phyloP scores from a whole-genome alignment of 2,797 vertebrate genomes.

The Bufotes viridis region DNA sequence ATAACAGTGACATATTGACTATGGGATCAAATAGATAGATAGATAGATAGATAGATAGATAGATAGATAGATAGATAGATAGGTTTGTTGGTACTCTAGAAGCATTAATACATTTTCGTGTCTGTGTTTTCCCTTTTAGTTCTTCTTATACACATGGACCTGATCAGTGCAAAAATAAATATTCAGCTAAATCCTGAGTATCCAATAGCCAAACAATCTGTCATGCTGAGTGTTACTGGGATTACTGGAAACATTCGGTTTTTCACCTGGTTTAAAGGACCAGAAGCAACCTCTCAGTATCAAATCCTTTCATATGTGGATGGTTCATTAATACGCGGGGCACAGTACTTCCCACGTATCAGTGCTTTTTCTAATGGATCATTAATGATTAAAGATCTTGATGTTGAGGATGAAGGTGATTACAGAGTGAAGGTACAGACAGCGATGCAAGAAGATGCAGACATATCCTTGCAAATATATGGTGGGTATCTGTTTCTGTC shows the following conservation, averaged over 20 bases:
- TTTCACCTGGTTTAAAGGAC: constrained; percentile 47
- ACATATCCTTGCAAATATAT: background rate
- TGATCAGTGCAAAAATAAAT: constrained; percentile 11
- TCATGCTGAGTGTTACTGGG: constrained; percentile 34
- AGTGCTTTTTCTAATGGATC: constrained; percentile 32
- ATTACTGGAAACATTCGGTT: background rate
- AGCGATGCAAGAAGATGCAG: background rate
- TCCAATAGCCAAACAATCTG: constrained; percentile 24
- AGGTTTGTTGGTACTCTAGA: background rate
- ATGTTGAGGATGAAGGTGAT: background rate
- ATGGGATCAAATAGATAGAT: too few species aligned
- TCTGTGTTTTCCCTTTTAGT: constrained; percentile 21
- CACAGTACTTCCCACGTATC: background rate
- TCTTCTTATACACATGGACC: constrained; percentile 11
- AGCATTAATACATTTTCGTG: background rate
- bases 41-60: background rate
- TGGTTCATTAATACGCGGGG: background rate
- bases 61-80: too few species aligned
- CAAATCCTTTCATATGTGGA: constrained; percentile 9
- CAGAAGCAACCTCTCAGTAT: background rate
- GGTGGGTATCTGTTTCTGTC: constrained; percentile 12
- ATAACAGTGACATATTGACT: too few species aligned
- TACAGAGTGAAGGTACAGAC: constrained; percentile 51
- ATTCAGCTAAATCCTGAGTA: constrained; percentile 36
- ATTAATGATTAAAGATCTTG: constrained; percentile 36